phyloP scores from a whole-genome alignment of 1,140 invertebrate genomes.

The Nymphalis io region DNA sequence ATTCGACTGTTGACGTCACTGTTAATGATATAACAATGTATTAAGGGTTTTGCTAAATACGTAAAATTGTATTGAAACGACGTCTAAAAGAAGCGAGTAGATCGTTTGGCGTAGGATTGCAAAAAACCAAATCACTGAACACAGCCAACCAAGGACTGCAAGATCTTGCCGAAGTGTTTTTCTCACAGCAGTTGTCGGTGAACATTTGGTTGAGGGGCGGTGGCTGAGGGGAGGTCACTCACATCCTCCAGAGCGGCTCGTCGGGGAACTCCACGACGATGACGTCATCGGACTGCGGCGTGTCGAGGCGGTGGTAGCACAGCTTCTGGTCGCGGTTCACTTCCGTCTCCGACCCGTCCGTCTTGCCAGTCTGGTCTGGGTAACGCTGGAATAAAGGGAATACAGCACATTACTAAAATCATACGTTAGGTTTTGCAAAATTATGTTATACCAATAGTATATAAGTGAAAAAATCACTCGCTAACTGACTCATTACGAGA shows the following conservation, averaged over 20 bases:
- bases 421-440: neutral
- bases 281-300: constrained; percentile 93
- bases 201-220: no score
- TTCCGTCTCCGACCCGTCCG: constrained; percentile 95
- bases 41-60: neutral
- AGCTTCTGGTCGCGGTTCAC: constrained; percentile 95
- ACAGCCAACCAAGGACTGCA: no score
- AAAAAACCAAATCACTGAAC: no score
- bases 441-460: no score
- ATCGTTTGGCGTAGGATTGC: no score
- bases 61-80: no score
- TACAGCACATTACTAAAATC: neutral
- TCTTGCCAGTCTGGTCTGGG: constrained; percentile 89
- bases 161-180: no score
- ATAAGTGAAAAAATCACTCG: no score
- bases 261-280: constrained; percentile 95
- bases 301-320: constrained; percentile 95
- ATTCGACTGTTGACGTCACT: constrained; percentile 53
- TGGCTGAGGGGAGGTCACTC: constrained; percentile 62
- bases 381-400: constrained; percentile 68
- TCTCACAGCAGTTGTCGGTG: no score
- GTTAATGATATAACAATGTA: constrained; percentile 39
- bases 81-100: neutral
- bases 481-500: no score
- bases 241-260: constrained; percentile 96